Base-by-base conservation (phyloP, 37 sponge, comb jelly and placozoan genomes). In the Ianthella basta region DNA sequence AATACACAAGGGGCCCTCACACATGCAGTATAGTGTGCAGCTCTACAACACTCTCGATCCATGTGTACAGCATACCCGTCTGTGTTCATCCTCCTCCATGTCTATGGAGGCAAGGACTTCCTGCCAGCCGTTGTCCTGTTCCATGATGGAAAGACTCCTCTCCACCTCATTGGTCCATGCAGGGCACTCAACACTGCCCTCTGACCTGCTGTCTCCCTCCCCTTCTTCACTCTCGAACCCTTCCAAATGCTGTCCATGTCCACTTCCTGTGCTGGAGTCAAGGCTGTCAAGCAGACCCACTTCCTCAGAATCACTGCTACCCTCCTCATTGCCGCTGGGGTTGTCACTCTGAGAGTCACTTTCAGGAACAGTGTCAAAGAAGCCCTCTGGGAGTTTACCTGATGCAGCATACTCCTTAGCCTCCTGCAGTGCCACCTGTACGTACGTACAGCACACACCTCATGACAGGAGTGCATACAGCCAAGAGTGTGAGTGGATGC, bases 351-450 rank as follows among this genome's bases (percentile, higher is more conserved):
- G 27, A 2, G 12, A 29, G 39, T 40, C 53, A 41, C 25, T 39
- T 15, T 16, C 24, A 44, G 79, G 55, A 2, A 3, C 50, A 78
- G 50, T 19, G 39, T 78, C 50, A 38, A 78, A 39, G 50, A 78
- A 78, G 15, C 88, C 91, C 16, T 87, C 87, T 18, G 91, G 88
- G 0, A 84, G 35, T 23, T 61, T 73, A 50, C 81, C 80, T 15
- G 63, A 60, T 10, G 83, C 88, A 55, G 55, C 37, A 60, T 33
- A 91, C 23, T 40, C 65, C 59, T 50, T 57, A 6, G 60, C 91
- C 55, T 91, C 91, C 53, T 80, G 57, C 27, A 91, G 37, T 27
- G 91, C 88, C 80, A 82, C 80, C 91, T 91, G 50, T 8, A 44
- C 8, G 50, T 8, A 44, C 50, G 3, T 8, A 44, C 8, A 3